Conservation (phyloP, 2,888 invertebrate species). For the Noctua pronuba region DNA sequence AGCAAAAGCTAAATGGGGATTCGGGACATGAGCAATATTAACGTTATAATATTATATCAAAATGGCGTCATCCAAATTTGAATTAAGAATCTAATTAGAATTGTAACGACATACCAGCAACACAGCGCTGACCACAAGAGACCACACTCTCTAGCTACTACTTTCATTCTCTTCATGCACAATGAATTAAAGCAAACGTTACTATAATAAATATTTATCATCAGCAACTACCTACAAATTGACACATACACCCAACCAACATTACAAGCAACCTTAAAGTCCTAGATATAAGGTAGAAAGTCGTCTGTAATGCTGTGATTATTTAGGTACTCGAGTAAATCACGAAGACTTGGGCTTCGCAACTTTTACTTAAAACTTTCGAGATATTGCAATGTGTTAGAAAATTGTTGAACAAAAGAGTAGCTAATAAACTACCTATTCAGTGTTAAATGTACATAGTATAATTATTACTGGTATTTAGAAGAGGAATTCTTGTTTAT, state of each 20-base stretch:
- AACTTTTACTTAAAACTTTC: constrained; percentile 70
- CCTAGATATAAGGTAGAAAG: constrained; percentile 38
- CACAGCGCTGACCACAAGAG: constrained; percentile 1
- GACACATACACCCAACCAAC: constrained; percentile 33
- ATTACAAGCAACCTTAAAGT: constrained; percentile 48
- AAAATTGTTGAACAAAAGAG: constrained; percentile 42
- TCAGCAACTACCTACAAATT: constrained; percentile 61
- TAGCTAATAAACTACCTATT: constrained; percentile 8
- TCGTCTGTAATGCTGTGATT: constrained; percentile 39
- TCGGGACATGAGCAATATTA: not conserved
- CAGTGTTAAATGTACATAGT: not conserved
- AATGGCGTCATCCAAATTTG: not conserved
- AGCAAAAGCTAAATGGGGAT: not conserved
- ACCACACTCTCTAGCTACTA: constrained; percentile 45
- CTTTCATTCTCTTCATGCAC: constrained; percentile 56
- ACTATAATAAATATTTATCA: constrained; percentile 66
- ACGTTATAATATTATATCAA: not conserved
- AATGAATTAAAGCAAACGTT: constrained; percentile 53
- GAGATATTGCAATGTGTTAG: constrained; percentile 52
- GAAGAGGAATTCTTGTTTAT: not conserved
- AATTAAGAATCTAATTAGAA: constrained; percentile 44
- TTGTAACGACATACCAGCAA: not conserved
- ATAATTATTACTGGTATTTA: not conserved
- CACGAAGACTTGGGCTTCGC: constrained; percentile 61
- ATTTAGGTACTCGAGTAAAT: constrained; percentile 66